phyloP scores from a whole-genome alignment of 2,888 invertebrate species.

The Trichogramma evanescens region DNA sequence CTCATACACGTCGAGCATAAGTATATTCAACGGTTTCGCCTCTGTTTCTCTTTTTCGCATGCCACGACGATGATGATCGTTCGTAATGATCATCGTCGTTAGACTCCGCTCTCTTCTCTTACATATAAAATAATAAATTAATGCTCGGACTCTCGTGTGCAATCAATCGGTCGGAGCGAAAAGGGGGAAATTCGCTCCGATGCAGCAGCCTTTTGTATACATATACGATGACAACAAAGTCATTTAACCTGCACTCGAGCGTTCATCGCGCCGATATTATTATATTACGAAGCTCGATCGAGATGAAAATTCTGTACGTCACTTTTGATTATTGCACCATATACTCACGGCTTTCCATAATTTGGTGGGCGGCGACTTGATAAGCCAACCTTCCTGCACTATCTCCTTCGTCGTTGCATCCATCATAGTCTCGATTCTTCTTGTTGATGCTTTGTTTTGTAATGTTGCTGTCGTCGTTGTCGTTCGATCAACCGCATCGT shows the following conservation, averaged over 20 bases:
- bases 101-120: too few relatives aligned
- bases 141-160: too few relatives aligned
- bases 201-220: too few relatives aligned
- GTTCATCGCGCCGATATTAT: background rate
- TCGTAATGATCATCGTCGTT: too few relatives aligned
- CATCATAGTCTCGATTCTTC: background rate
- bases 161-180: too few relatives aligned
- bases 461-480: background rate
- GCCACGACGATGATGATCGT: too few relatives aligned
- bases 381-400: conserved; percentile 88
- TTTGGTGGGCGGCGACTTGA: conserved; percentile 90
- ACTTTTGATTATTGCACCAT: background rate
- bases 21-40: too few relatives aligned
- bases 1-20: too few relatives aligned
- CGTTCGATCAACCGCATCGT: background rate
- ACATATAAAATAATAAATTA: too few relatives aligned
- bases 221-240: too few relatives aligned
- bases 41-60: too few relatives aligned
- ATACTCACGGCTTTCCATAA: conserved; percentile 87
- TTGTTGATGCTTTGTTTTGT: background rate
- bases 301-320: background rate
- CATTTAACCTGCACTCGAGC: background rate
- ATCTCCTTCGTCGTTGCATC: conserved; percentile 53
- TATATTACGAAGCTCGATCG: background rate
- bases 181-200: too few relatives aligned